Evolutionary conservation across 2,797 vertebrate genomes (phyloP).

Genomic region (Muraenolepis orangiensis): DNA sequence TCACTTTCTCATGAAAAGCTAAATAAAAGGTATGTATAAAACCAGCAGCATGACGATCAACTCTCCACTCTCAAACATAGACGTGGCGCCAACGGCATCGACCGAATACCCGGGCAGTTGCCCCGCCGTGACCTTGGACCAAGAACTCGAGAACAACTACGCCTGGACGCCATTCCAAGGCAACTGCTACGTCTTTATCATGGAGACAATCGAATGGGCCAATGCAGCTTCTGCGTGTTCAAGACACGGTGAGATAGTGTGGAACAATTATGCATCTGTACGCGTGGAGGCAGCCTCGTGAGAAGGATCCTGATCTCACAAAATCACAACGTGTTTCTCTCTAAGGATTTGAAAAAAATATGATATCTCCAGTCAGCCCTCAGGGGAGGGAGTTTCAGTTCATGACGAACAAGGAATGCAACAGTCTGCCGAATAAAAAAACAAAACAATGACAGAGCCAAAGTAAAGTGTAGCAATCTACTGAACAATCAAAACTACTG

Average conservation of each 20-base stretch:
- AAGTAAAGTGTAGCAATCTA: too few species aligned
- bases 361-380: not conserved
- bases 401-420: too few species aligned
- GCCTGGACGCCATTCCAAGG: constrained; percentile 84
- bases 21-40: not conserved
- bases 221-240: constrained; percentile 78
- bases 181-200: constrained; percentile 83
- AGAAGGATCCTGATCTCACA: not conserved
- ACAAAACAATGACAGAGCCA: too few species aligned
- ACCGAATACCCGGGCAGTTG: constrained; percentile 79
- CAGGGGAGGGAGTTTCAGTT: too few species aligned
- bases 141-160: constrained; percentile 18
- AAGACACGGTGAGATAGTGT: constrained; percentile 71
- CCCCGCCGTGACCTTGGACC: constrained; percentile 59
- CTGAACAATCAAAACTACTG: too few species aligned
- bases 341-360: not conserved
- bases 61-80: constrained; percentile 57
- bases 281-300: not conserved
- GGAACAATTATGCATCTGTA: not conserved
- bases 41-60: not conserved
- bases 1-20: not conserved
- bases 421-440: too few species aligned
- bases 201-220: constrained; percentile 76
- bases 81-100: constrained; percentile 76
- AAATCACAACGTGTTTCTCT: too few species aligned